These are phyloP conservation scores for Nebria brevicollis DNA, from an alignment of 2,888 invertebrate genomes.

Conservation along the genomic window DNA sequence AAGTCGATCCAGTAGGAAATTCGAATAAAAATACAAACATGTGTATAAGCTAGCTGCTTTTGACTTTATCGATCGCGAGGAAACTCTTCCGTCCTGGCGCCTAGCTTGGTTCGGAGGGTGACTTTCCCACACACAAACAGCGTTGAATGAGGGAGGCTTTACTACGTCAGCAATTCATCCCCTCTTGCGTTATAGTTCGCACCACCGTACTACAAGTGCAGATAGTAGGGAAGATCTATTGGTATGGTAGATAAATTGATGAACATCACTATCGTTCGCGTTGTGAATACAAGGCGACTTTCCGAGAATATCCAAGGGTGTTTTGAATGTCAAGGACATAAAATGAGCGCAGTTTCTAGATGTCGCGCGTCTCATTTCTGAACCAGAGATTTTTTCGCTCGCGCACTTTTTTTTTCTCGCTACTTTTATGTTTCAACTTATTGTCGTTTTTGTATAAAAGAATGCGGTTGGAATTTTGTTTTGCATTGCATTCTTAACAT, in stretches of 20 bases:
- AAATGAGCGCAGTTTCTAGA: neutral
- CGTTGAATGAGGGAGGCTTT: constrained; percentile 3
- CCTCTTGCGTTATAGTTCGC: neutral
- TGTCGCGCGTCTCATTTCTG: constrained; percentile 8
- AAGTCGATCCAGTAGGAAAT: neutral
- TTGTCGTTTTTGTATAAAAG: neutral
- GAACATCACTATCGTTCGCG: neutral
- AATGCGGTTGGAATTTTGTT: neutral
- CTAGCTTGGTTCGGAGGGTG: neutral
- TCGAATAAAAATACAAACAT: neutral
- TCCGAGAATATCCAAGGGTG: neutral
- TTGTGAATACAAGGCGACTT: neutral
- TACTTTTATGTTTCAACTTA: neutral
- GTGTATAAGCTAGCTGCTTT: neutral
- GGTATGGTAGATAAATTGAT: neutral
- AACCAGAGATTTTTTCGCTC: constrained; percentile 2
- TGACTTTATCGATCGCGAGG: neutral
- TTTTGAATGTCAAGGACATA: constrained; percentile 20
- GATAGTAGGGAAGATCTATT: neutral
- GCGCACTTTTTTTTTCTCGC: neutral
- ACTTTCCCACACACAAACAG: neutral
- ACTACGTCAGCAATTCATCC: constrained; percentile 3
- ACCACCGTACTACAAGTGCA: neutral
- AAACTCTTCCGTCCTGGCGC: constrained; percentile 14
- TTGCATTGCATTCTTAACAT: neutral